A percentile compares a stretch with the other conserved stretches of the same genome.
These are phyloP conservation scores for Rhyzopertha dominica DNA, from an alignment of 1,140 invertebrate genomes.

Conservation along the genomic window DNA sequence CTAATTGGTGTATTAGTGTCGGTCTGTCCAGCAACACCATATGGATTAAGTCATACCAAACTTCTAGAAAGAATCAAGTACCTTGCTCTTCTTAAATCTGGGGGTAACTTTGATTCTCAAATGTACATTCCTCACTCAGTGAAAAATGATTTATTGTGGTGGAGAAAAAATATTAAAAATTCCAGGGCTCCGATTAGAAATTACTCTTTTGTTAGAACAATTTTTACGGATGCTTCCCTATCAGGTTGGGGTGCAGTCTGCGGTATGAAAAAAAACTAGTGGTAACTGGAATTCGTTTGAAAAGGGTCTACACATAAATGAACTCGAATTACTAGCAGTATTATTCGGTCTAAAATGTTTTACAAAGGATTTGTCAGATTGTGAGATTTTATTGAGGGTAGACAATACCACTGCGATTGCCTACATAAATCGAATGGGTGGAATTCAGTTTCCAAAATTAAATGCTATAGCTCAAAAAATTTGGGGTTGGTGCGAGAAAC, in stretches of 20 bases:
- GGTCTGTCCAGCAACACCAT: conserved; percentile 23
- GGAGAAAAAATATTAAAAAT: conserved; percentile 25
- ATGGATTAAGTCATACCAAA: conserved; percentile 30
- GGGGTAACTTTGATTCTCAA: conserved; percentile 10
- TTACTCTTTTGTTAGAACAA: conserved; percentile 17
- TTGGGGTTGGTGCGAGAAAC: conserved; percentile 33
- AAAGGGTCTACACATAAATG: conserved; percentile 30
- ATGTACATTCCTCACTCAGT: not conserved
- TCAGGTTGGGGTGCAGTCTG: conserved; percentile 29
- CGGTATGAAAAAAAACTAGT: conserved; percentile 18
- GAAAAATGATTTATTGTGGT: conserved; percentile 30
- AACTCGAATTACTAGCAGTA: conserved; percentile 28
- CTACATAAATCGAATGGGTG: conserved; percentile 37
- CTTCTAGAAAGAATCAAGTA: conserved; percentile 25
- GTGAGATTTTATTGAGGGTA: conserved; percentile 15
- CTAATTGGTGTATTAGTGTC: conserved; percentile 25
- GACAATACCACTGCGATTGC: conserved; percentile 44
- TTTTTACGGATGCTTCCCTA: conserved; percentile 30
- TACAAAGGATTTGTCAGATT: conserved; percentile 10
- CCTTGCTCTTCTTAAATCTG: not conserved
- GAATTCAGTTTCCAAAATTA: conserved; percentile 22
- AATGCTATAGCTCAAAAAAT: conserved; percentile 23
- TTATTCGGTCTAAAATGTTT: conserved; percentile 31
- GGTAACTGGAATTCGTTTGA: conserved; percentile 28
- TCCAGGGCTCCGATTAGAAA: conserved; percentile 16